These are phyloP conservation scores for Macquaria ambigua DNA, from an alignment of 2,113 vertebrate genomes.

Conservation along the genomic window DNA sequence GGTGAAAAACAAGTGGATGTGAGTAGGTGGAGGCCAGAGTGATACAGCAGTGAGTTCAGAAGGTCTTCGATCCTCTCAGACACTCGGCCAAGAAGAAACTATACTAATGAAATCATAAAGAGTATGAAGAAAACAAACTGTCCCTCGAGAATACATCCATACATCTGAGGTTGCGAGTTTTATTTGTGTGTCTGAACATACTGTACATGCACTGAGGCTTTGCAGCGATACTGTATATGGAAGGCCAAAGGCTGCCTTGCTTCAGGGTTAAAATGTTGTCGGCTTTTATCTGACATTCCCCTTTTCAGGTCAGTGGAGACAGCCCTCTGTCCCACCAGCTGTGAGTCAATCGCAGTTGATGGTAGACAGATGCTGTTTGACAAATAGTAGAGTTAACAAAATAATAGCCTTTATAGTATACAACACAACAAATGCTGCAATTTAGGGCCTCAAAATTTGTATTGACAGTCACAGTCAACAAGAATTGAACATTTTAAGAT, in stretches of 20 bases:
- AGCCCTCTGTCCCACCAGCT: conserved; percentile 35
- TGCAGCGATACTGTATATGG: conserved; percentile 12
- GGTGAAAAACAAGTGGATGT: conserved; percentile 44
- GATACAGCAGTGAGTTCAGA: conserved; percentile 42
- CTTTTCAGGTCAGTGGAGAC: conserved; percentile 56
- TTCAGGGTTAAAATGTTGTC: conserved; percentile 37
- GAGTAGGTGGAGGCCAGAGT: conserved; percentile 67
- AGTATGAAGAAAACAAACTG: conserved; percentile 43
- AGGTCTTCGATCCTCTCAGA: conserved; percentile 53
- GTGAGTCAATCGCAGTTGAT: conserved; percentile 34
- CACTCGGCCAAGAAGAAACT: conserved; percentile 53
- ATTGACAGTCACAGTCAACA: not conserved
- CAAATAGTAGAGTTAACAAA: not conserved
- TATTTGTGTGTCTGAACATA: conserved; percentile 10
- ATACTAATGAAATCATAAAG: conserved; percentile 57
- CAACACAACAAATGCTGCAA: not conserved
- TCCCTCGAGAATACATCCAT: conserved; percentile 39
- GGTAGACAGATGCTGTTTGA: not conserved
- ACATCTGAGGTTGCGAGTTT: conserved; percentile 31
- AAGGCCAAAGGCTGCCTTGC: conserved; percentile 24
- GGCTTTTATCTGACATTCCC: conserved; percentile 30
- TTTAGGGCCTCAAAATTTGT: not conserved
- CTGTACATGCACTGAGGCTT: not conserved
- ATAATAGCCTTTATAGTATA: not conserved
- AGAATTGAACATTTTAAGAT: not conserved